These are phyloP conservation scores for Merops nubicus DNA, from an alignment of 2,113 vertebrate genomes.

Conservation along the genomic window DNA sequence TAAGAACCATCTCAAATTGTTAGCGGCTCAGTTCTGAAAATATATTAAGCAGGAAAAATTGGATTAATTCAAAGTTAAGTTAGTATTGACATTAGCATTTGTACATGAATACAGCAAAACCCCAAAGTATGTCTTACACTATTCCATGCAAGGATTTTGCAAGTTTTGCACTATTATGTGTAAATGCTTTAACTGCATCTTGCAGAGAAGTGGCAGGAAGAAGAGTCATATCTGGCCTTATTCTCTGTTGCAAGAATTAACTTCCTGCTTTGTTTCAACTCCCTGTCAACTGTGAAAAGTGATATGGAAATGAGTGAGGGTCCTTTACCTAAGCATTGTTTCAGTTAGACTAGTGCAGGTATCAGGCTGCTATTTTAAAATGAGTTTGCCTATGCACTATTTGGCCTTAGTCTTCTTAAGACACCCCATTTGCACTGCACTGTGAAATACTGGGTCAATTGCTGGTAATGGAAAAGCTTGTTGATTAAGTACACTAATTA, in stretches of 20 bases:
- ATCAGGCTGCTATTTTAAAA: not conserved
- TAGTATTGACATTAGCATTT: not conserved
- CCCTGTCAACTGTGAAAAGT: not conserved
- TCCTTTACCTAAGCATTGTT: not conserved
- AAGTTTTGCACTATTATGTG: not conserved
- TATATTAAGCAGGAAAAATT: not conserved
- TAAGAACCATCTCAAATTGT: not conserved
- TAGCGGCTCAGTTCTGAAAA: not conserved
- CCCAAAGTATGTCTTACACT: not conserved
- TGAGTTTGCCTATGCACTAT: not conserved
- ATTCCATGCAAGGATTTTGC: not conserved
- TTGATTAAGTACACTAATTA: not conserved
- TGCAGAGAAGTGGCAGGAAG: not conserved
- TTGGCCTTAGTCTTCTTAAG: not conserved
- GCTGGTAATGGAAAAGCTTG: not conserved
- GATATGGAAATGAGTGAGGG: not conserved
- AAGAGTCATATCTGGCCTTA: not conserved
- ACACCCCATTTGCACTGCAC: not conserved
- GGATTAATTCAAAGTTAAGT: not conserved
- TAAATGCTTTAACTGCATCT: not conserved
- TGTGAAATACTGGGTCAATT: not conserved
- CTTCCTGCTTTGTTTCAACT: not conserved
- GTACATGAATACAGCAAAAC: not conserved
- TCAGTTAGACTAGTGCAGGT: not conserved
- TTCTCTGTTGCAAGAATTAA: not conserved